Base-by-base conservation (phyloP, 2,797 vertebrate species). In the Gobio occitaniae region DNA sequence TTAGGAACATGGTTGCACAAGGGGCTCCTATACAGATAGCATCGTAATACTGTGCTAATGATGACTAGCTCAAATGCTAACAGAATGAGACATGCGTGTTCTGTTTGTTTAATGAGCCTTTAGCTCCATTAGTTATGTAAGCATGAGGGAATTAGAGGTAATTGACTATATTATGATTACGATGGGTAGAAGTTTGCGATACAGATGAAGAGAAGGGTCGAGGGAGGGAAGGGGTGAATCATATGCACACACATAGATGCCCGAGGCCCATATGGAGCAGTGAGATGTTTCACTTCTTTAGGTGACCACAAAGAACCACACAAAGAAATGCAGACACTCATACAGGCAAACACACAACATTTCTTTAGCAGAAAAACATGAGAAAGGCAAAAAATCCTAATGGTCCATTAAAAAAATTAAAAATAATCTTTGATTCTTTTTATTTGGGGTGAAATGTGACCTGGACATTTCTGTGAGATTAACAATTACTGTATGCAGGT, bases 51-150 rank as follows among this genome's bases (percentile, higher is more conserved):
- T 21, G 10, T 74, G 68, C 68, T 85, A 85, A 85, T 85, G 78
- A 85, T 80, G 78, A 85, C 84, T 85, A 85, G 84, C 84, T 85
- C 11, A 36, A 50, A 74, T 74, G 84, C 84, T 85, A 85, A 85
- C 84, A 16, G 63, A 79, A 82, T 87, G 79, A 85, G 84, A 82
- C 83, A 44, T 83, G 68, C 25, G 76, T 61, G 70, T 85, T 77
- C 80, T 83, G 77, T 89, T 89, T 77, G 86, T 71, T 72, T 78
- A 84, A 85, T 59, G 52, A 85, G 78, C 76, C 71, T 85, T 85
- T 54, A 77, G 83, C 86, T 80, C 47, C 52, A 83, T 81, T 80
- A 84, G 82, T 87, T 80, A 70, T 77, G 71, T 25, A 70, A 84
- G 82, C 77, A 76, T 80, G 29, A 77, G 78, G 71, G 83, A 70